These are phyloP conservation scores for Lasioglossum zephyrum DNA, from an alignment of 2,888 invertebrate species.

Conservation along the genomic window DNA sequence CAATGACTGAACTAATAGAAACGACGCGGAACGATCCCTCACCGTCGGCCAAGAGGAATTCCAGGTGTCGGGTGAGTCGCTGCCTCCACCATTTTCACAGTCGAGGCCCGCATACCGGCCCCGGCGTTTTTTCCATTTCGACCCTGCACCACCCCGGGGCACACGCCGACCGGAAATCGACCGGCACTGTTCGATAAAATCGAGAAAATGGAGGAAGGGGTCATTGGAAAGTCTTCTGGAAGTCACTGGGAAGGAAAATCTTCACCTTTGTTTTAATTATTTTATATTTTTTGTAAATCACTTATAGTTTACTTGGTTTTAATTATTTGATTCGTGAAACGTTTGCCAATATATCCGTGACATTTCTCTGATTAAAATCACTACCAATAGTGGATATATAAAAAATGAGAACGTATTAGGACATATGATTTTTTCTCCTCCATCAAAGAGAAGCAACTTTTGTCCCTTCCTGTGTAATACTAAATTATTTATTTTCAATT, in stretches of 20 bases:
- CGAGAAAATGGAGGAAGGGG: not conserved
- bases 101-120: slow-evolving; percentile 44
- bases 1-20: slow-evolving; percentile 76
- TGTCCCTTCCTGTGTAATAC: too few relatives aligned
- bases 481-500: not conserved
- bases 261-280: slow-evolving; percentile 38
- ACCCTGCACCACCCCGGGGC: not conserved
- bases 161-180: slow-evolving; percentile 10
- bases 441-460: too few relatives aligned
- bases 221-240: not conserved
- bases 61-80: slow-evolving; percentile 56
- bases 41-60: slow-evolving; percentile 51
- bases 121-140: slow-evolving; percentile 30
- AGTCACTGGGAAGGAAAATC: too few relatives aligned
- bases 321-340: too few relatives aligned
- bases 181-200: not conserved
- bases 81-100: slow-evolving; percentile 48
- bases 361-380: too few relatives aligned
- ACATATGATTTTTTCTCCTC: too few relatives aligned
- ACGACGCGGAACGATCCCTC: slow-evolving; percentile 60
- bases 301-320: too few relatives aligned
- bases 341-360: too few relatives aligned
- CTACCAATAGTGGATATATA: too few relatives aligned
- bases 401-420: too few relatives aligned
- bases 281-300: too few relatives aligned